phyloP scores from a whole-genome alignment of 2,113 vertebrate genomes.

The Thermophis baileyi region DNA sequence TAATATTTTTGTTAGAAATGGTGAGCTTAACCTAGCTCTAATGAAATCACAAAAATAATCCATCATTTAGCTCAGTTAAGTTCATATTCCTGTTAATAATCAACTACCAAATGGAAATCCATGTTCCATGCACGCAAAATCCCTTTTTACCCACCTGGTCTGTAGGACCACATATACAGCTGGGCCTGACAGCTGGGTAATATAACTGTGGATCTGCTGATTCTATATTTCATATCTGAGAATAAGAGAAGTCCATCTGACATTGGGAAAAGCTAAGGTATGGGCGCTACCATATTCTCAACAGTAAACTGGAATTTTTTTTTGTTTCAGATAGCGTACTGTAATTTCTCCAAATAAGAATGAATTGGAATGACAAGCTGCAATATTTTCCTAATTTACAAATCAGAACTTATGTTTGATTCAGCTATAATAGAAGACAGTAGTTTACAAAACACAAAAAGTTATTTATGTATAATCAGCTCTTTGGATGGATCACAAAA shows the following conservation, averaged over 20 bases:
- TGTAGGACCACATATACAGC: neutral
- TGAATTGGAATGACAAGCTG: neutral
- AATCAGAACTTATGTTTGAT: neutral
- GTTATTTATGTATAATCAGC: neutral
- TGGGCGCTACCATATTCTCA: neutral
- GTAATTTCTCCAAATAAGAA: neutral
- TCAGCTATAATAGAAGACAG: neutral
- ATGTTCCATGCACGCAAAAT: constrained; percentile 38
- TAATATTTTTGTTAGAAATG: constrained; percentile 36
- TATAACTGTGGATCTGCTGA: neutral
- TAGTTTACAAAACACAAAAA: neutral
- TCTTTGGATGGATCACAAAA: neutral
- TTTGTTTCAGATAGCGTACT: neutral
- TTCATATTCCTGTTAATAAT: constrained; percentile 59
- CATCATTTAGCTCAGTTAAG: constrained; percentile 42
- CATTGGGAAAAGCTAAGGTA: neutral
- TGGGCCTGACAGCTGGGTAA: neutral
- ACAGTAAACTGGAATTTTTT: neutral
- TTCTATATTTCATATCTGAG: neutral
- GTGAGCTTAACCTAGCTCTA: constrained; percentile 47
- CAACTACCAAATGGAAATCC: constrained; percentile 55
- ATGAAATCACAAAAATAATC: constrained; percentile 36
- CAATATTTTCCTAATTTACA: neutral
- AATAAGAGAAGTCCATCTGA: neutral
- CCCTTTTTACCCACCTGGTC: neutral